Percentiles rank a stretch among this genome's conserved stretches.
phyloP scores from a whole-genome alignment of 2,797 vertebrate genomes.

The Dipus sagitta region DNA sequence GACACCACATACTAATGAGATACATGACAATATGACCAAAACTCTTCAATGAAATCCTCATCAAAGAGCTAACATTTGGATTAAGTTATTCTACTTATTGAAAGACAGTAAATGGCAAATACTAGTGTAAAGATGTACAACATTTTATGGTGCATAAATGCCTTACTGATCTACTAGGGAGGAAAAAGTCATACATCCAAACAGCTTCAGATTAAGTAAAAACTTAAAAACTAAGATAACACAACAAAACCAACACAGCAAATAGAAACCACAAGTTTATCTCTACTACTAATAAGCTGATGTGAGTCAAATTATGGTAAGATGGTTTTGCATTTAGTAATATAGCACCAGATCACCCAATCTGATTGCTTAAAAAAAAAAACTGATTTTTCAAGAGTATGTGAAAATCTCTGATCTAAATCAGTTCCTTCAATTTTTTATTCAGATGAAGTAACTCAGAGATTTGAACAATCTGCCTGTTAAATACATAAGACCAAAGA shows the following conservation, averaged over 20 bases:
- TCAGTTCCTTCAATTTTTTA: background rate
- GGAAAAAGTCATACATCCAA: background rate
- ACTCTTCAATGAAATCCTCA: no score
- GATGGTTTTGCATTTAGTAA: background rate
- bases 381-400: slow-evolving; percentile 22
- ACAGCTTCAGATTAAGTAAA: background rate
- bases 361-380: background rate
- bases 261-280: background rate
- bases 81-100: no score
- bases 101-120: background rate
- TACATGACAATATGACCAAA: background rate
- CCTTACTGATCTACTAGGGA: background rate
- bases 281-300: background rate
- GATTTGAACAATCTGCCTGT: background rate
- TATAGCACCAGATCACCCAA: background rate
- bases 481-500: background rate
- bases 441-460: background rate
- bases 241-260: background rate
- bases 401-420: slow-evolving; percentile 8
- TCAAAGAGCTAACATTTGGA: no score
- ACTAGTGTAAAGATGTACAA: background rate
- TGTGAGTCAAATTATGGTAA: background rate
- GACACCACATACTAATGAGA: background rate
- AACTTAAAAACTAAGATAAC: background rate
- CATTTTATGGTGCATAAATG: background rate